phyloP scores from a whole-genome alignment of 2,888 invertebrate species.

The Oxystoma pomonae region DNA sequence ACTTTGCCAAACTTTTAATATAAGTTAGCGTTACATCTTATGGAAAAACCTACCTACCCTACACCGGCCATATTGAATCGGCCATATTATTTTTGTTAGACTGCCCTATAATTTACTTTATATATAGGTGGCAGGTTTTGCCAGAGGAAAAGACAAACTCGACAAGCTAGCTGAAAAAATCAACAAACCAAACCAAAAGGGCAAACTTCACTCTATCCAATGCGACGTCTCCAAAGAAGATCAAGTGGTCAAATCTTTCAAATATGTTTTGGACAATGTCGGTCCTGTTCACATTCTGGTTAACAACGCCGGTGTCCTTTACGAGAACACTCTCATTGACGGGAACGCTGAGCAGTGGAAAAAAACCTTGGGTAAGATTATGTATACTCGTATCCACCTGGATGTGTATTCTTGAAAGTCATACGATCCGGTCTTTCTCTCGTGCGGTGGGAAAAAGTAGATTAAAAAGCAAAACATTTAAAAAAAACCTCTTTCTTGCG shows the following conservation, averaged over 20 bases:
- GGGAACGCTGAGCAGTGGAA: constrained; percentile 24
- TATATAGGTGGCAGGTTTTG: constrained; percentile 30
- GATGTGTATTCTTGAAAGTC: too few species aligned
- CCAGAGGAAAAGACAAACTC: constrained; percentile 28
- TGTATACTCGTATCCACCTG: too few species aligned
- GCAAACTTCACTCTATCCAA: constrained; percentile 28
- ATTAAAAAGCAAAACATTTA: too few species aligned
- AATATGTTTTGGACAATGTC: constrained; percentile 29
- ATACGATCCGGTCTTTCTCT: too few species aligned
- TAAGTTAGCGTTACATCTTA: too few species aligned
- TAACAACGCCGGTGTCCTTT: constrained; percentile 31
- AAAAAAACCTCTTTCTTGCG: too few species aligned
- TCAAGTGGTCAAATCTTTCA: constrained; percentile 30
- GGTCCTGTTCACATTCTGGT: constrained; percentile 32
- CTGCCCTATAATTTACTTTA: too few species aligned
- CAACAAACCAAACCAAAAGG: constrained; percentile 26
- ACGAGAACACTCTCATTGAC: constrained; percentile 17
- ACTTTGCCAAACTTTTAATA: too few species aligned
- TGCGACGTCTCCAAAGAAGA: constrained; percentile 31
- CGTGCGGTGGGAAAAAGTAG: too few species aligned
- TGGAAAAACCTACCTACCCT: too few species aligned
- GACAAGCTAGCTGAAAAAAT: constrained; percentile 27
- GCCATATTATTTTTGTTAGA: too few species aligned
- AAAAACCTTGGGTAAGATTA: constrained; percentile 13
- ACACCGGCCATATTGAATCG: too few species aligned